Percentiles rank a stretch among this genome's conserved stretches.
Evolutionary conservation across 2,888 invertebrate species (phyloP).

Genomic region (Therioaphis trifolii): DNA sequence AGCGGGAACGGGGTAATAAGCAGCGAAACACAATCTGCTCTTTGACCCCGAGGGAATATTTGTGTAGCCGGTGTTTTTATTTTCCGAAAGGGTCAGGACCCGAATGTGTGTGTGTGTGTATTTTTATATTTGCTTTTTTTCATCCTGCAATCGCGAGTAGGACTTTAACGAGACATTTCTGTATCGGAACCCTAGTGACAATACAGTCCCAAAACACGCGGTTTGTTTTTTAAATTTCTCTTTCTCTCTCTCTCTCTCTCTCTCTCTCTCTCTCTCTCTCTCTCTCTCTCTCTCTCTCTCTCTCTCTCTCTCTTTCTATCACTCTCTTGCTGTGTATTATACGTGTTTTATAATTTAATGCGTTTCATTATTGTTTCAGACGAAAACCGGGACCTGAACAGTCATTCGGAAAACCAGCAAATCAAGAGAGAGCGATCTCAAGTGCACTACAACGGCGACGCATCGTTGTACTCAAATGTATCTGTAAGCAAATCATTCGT

Average conservation of each 20-base stretch:
- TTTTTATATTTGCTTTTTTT: not conserved
- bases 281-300: slow-evolving; percentile 17
- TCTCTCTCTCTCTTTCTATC: too few relatives aligned
- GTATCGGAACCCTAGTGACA: slow-evolving; percentile 3
- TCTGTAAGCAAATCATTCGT: slow-evolving; percentile 67
- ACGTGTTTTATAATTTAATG: too few relatives aligned
- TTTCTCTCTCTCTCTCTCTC: slow-evolving; percentile 18
- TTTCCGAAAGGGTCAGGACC: slow-evolving; percentile 54
- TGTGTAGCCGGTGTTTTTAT: slow-evolving; percentile 55
- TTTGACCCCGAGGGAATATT: slow-evolving; percentile 59
- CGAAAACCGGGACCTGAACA: slow-evolving; percentile 88
- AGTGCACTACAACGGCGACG: slow-evolving; percentile 85
- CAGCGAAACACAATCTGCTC: slow-evolving; percentile 62
- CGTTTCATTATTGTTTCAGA: slow-evolving; percentile 72
- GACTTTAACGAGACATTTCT: slow-evolving; percentile 45
- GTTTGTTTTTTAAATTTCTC: not conserved
- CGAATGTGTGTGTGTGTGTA: not conserved
- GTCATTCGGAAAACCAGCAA: slow-evolving; percentile 80
- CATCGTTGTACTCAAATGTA: slow-evolving; percentile 82
- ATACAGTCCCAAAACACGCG: slow-evolving; percentile 28
- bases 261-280: slow-evolving; percentile 11
- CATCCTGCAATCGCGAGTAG: slow-evolving; percentile 1
- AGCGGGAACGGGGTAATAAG: slow-evolving; percentile 62
- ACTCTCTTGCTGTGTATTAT: too few relatives aligned
- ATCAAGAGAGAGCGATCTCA: slow-evolving; percentile 84